A percentile compares a stretch with the other conserved stretches of the same genome.
phyloP scores from a whole-genome alignment of 2,113 vertebrate genomes.

The Numenius arquata region DNA sequence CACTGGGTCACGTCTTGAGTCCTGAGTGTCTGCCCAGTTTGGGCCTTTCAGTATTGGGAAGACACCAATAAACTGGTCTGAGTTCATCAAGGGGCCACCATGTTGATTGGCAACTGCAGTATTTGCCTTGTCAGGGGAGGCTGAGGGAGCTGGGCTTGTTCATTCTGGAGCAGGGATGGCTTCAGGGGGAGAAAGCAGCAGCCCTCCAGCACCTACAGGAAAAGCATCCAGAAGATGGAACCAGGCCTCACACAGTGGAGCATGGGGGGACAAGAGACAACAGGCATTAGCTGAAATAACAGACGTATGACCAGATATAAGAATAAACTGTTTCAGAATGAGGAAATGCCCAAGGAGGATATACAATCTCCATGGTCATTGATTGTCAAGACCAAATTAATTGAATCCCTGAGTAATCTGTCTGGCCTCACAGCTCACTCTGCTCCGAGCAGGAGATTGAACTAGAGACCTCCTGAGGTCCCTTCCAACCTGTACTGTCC shows the following conservation, averaged over 20 bases:
- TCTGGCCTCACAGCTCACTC: not conserved
- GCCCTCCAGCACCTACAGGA: not conserved
- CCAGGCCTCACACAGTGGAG: rapidly evolving
- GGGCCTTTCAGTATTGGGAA: not conserved
- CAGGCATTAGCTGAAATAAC: not conserved
- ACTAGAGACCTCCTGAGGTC: not conserved
- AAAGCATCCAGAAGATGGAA: not conserved
- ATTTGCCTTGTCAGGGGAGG: not conserved
- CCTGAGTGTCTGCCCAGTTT: not conserved
- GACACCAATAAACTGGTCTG: not conserved
- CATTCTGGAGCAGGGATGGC: not conserved
- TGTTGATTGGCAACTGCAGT: not conserved
- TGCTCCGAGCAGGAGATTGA: not conserved
- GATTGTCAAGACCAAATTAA: not conserved
- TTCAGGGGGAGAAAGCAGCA: not conserved
- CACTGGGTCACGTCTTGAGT: not conserved
- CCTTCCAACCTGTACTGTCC: not conserved
- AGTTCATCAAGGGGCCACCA: not conserved
- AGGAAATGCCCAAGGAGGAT: not conserved
- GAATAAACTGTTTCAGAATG: not conserved
- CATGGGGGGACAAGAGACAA: not conserved
- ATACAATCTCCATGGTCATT: not conserved
- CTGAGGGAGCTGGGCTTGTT: not conserved
- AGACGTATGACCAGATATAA: not conserved
- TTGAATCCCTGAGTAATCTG: not conserved